Base-by-base conservation (phyloP, 2,113 vertebrate species). In the Austrofundulus limnaeus region DNA sequence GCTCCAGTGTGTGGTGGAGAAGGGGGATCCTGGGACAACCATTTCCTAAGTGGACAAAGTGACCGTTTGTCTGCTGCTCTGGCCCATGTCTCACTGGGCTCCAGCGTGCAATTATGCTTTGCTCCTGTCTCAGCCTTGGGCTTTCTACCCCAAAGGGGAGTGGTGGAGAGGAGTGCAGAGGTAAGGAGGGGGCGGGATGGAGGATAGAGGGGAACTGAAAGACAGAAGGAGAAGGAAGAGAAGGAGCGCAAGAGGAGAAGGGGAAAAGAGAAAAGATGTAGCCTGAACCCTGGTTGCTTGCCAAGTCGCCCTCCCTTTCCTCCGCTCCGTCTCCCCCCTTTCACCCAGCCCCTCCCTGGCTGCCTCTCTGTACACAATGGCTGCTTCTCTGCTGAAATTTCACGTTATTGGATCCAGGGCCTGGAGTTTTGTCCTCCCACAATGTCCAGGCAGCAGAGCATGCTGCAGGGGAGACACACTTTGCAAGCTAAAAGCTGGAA, bases 371-470 rank as follows among this genome's bases (percentile, higher is more conserved):
- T 70, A 89, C 85, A 92, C 92, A 92, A 92, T 92, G 90, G 89
- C 84, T 41, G 88, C 89, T 92, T 92, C 91, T 92, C 92, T 91
- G 87, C 87, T 91, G 92, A 91, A 92, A 91, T 92, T 92, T 92
- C 92, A 92, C 89, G 91, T 92, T 92, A 91, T 91, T 92, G 91
- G 92, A 92, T 92, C 90, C 89, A 76, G 77, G 85, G 90, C 86
- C 85, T 81, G 77, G 81, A 92, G 90, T 92, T 92, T 92, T 92
- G 91, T 92, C 85, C 88, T 90, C 90, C 86, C 87, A 92, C 92
- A 92, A 92, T 92, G 88, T 90, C 89, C 88, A 91, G 82, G 90
- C 92, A 92, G 88, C 88, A 74, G 91, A 92, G 90, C 92, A 92
- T 91, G 89, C 89, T 91, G 90, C 88, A 91, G 79, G 86, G 87